Percentiles rank a stretch among this genome's conserved stretches.
These are phyloP conservation scores for Pollimyrus isidori DNA, from an alignment of 2,113 vertebrate species.

Conservation along the genomic window DNA sequence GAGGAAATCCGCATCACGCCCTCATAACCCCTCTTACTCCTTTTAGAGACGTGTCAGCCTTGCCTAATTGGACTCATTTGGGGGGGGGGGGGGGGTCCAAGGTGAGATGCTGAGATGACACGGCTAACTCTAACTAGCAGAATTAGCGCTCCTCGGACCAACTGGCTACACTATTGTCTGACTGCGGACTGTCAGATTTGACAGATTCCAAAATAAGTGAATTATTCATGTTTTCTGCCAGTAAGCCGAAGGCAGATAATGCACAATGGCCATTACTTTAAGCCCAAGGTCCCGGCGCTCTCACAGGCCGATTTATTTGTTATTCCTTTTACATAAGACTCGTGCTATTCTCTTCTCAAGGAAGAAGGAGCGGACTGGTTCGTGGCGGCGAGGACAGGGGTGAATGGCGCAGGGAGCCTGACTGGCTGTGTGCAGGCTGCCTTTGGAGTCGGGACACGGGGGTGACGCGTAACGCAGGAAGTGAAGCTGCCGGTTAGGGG, in stretches of 20 bases:
- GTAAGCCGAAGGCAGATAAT: background rate
- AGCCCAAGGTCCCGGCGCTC: background rate
- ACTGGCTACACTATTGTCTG: background rate
- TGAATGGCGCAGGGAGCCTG: background rate
- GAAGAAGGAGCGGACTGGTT: background rate
- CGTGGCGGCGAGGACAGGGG: background rate
- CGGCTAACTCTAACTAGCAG: background rate
- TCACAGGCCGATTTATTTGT: background rate
- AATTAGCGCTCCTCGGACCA: background rate
- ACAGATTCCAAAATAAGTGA: background rate
- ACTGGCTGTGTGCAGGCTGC: background rate
- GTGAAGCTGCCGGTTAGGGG: no score
- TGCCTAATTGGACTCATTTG: background rate
- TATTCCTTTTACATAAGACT: background rate
- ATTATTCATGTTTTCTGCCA: background rate
- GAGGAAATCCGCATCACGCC: background rate
- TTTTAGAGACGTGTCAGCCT: background rate
- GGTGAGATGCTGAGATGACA: background rate
- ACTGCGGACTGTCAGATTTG: background rate
- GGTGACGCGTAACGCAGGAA: background rate
- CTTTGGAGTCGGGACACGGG: background rate
- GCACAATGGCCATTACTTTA: background rate
- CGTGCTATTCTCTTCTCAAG: background rate
- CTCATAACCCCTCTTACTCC: background rate
- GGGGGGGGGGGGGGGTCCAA: background rate